phyloP scores from a whole-genome alignment of 2,888 invertebrate genomes.

The Artemia sinica region DNA sequence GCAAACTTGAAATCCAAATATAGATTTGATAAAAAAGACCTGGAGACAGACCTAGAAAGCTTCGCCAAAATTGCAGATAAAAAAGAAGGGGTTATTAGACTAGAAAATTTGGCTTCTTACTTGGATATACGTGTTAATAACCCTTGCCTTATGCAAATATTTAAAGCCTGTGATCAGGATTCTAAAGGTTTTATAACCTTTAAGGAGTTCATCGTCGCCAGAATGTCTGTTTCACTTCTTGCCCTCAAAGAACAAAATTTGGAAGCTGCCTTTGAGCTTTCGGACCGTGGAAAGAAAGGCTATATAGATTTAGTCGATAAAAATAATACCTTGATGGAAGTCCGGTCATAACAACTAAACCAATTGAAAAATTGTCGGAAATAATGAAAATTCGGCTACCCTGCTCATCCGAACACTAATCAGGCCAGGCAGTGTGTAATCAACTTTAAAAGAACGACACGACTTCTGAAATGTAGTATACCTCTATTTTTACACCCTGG shows the following conservation, averaged over 20 bases:
- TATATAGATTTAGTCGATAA: too few relatives aligned
- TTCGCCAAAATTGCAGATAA: conserved; percentile 23
- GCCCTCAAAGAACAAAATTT: background rate
- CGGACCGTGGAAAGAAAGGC: too few relatives aligned
- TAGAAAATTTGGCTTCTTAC: conserved; percentile 43
- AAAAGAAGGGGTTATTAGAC: conserved; percentile 33
- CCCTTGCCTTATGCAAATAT: conserved; percentile 41
- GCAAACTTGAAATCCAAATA: conserved; percentile 53
- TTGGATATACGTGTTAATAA: conserved; percentile 43
- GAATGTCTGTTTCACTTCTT: background rate
- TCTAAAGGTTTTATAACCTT: background rate
- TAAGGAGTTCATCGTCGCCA: background rate
- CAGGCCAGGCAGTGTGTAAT: too few relatives aligned
- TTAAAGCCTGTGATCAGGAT: conserved; percentile 49
- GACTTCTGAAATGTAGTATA: too few relatives aligned
- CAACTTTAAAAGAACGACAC: too few relatives aligned
- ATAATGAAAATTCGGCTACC: too few relatives aligned
- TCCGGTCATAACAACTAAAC: too few relatives aligned
- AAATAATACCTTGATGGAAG: too few relatives aligned
- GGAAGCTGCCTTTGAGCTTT: background rate
- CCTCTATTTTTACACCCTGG: too few relatives aligned
- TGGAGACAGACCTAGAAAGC: conserved; percentile 31
- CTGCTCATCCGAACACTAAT: too few relatives aligned
- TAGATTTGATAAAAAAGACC: conserved; percentile 42
- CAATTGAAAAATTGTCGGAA: too few relatives aligned